These are phyloP conservation scores for Agriopis aurantiaria DNA, from an alignment of 2,888 invertebrate species.

Conservation along the genomic window DNA sequence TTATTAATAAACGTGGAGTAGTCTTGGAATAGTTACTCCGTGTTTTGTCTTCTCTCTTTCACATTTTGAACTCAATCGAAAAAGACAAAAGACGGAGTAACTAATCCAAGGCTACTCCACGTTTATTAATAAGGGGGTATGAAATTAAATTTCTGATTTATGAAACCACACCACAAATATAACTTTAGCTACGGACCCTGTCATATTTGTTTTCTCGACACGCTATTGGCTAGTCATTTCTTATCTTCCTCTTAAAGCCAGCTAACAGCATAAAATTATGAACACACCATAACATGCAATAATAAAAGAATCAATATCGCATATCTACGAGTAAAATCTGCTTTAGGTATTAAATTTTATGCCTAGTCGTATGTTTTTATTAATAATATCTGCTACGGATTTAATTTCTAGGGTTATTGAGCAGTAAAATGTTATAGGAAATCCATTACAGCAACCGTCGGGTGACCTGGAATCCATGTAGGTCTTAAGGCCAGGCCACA, in stretches of 20 bases:
- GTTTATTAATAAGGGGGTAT: too few species aligned
- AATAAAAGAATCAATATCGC: neutral
- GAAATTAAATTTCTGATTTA: too few species aligned
- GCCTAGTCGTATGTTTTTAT: conserved; percentile 42
- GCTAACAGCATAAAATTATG: neutral
- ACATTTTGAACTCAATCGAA: too few species aligned
- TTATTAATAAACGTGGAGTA: too few species aligned
- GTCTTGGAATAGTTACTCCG: too few species aligned
- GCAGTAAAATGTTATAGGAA: conserved; percentile 57
- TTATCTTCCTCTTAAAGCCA: neutral
- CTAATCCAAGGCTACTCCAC: too few species aligned
- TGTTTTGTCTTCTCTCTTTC: too few species aligned
- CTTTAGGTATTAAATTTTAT: conserved; percentile 35
- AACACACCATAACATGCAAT: neutral
- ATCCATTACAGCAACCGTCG: conserved; percentile 49
- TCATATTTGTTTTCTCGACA: too few species aligned
- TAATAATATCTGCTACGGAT: conserved; percentile 44
- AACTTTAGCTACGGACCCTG: too few species aligned
- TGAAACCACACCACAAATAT: too few species aligned
- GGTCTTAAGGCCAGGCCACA: conserved; percentile 9
- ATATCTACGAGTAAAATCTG: neutral
- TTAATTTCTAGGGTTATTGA: conserved; percentile 52
- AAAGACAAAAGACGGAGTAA: too few species aligned
- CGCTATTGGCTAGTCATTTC: too few species aligned
- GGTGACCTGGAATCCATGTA: conserved; percentile 47